Conservation (phyloP, 2,113 vertebrate genomes). For the Pycnonotus jocosus region DNA sequence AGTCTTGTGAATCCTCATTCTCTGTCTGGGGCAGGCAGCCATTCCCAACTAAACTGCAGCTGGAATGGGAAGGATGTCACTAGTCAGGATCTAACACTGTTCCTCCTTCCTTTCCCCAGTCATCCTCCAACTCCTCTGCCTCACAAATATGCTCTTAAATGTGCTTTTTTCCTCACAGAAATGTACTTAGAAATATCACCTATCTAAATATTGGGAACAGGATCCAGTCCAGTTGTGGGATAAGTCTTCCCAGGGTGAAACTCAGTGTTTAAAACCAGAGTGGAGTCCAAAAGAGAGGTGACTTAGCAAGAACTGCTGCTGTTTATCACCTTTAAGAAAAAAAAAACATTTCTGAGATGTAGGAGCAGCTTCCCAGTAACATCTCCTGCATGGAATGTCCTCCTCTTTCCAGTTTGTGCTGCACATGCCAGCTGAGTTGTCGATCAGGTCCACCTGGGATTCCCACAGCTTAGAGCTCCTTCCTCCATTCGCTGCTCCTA, state of each 20-base stretch:
- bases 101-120: background rate
- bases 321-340: background rate
- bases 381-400: background rate
- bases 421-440: background rate
- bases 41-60: background rate
- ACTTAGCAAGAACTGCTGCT: background rate
- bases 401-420: background rate
- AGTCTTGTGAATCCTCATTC: background rate
- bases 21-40: background rate
- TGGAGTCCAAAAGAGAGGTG: background rate
- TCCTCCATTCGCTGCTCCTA: accelerated
- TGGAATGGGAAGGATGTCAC: background rate
- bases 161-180: background rate
- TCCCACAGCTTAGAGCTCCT: background rate
- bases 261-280: background rate
- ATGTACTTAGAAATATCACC: background rate
- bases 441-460: background rate
- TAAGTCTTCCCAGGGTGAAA: background rate
- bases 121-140: background rate
- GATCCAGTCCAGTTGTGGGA: background rate
- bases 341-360: background rate
- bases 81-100: background rate
- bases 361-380: background rate
- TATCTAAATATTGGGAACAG: background rate
- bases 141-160: background rate